phyloP scores from a whole-genome alignment of 2,888 invertebrate species.

The Mimumesa dahlbomi region DNA sequence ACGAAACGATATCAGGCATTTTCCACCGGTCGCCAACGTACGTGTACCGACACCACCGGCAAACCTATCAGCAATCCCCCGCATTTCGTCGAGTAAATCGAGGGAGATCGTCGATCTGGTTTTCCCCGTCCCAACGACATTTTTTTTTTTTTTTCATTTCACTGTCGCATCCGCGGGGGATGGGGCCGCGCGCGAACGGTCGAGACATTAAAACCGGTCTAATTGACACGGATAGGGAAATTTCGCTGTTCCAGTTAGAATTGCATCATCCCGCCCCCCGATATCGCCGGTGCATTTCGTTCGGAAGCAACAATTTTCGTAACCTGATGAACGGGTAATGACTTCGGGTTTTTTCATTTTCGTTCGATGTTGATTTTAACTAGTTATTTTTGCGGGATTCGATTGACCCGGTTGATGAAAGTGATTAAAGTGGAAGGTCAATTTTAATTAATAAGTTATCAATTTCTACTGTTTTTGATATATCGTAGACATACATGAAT shows the following conservation, averaged over 20 bases:
- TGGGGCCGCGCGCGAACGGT: slow-evolving; percentile 24
- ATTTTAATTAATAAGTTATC: too few relatives aligned
- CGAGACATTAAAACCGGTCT: slow-evolving; percentile 41
- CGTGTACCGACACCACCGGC: slow-evolving; percentile 24
- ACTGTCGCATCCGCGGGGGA: slow-evolving; percentile 17
- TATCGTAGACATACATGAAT: too few relatives aligned
- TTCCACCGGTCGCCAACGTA: slow-evolving; percentile 22
- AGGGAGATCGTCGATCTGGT: slow-evolving; percentile 49
- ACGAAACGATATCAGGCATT: slow-evolving; percentile 54
- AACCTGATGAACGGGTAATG: too few relatives aligned
- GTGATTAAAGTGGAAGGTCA: too few relatives aligned
- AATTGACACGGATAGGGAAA: slow-evolving; percentile 46
- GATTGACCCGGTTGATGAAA: too few relatives aligned
- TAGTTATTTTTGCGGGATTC: too few relatives aligned
- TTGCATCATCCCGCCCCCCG: too few relatives aligned
- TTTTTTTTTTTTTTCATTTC: slow-evolving; percentile 31
- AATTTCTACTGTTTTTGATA: too few relatives aligned
- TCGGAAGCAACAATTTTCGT: too few relatives aligned
- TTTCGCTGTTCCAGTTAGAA: slow-evolving; percentile 31
- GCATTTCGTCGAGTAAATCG: slow-evolving; percentile 51
- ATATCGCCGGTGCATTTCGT: too few relatives aligned
- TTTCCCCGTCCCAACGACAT: slow-evolving; percentile 5
- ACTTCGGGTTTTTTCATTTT: too few relatives aligned
- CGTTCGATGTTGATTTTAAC: too few relatives aligned
- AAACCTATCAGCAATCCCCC: slow-evolving; percentile 41